Conservation (phyloP, 1,140 invertebrate genomes). For the Phymorhynchus buccinoides region DNA sequence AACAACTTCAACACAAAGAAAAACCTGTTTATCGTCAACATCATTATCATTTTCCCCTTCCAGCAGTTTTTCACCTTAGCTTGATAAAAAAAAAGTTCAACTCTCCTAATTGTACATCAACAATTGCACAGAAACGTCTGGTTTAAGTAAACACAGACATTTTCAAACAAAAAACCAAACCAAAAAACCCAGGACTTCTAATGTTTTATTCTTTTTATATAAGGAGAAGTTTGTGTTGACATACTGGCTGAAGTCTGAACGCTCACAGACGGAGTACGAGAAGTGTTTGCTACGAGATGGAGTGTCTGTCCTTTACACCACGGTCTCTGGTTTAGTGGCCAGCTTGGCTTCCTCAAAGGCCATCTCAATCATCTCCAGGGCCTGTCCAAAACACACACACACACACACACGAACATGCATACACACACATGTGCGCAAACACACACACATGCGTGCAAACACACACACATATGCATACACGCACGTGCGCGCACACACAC, state of each 20-base stretch:
- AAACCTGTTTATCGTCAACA: not conserved
- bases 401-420: not conserved
- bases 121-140: not conserved
- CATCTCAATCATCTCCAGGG: conserved; percentile 93
- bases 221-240: too few relatives aligned
- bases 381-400: conserved; percentile 79
- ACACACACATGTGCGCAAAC: not conserved
- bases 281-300: not conserved
- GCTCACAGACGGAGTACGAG: too few relatives aligned
- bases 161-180: too few relatives aligned
- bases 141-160: too few relatives aligned
- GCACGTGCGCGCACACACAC: too few relatives aligned
- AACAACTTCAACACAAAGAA: not conserved
- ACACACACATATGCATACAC: too few relatives aligned
- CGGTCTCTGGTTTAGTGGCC: conserved; percentile 81
- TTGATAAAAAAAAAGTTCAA: not conserved
- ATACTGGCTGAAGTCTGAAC: not conserved
- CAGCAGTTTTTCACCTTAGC: not conserved
- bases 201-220: not conserved
- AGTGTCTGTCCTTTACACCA: conserved; percentile 53
- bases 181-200: not conserved
- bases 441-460: too few relatives aligned
- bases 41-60: not conserved
- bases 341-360: conserved; percentile 84
- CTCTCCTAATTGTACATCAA: not conserved